Conservation (phyloP, 2,113 vertebrate species). For the Steatornis caripensis region DNA sequence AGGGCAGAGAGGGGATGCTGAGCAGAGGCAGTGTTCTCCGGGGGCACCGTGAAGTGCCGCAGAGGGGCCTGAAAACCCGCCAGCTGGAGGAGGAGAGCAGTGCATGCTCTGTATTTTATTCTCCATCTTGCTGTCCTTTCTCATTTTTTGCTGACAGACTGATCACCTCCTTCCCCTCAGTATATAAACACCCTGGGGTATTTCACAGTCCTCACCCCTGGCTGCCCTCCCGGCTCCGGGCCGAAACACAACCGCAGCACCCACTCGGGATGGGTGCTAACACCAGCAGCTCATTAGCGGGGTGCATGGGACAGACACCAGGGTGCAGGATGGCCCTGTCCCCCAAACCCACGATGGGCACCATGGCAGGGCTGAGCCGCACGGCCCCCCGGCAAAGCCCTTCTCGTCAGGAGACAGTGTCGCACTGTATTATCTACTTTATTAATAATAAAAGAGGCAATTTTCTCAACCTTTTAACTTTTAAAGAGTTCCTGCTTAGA, state of each 20-base stretch:
- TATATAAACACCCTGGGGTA: background rate
- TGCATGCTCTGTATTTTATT: background rate
- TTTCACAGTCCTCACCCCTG: rapidly evolving
- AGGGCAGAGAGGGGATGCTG: background rate
- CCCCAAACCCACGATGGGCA: background rate
- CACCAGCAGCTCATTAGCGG: background rate
- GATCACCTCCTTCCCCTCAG: background rate
- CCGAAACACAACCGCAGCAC: background rate
- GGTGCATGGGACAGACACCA: rapidly evolving
- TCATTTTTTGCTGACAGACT: background rate
- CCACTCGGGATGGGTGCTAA: background rate
- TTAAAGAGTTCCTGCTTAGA: conserved; percentile 46
- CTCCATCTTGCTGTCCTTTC: background rate
- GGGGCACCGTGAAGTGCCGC: rapidly evolving
- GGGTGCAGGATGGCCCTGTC: background rate
- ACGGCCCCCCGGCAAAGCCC: background rate
- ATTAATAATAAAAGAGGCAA: conserved; percentile 59
- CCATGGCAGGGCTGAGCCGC: background rate
- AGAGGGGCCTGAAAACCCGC: background rate
- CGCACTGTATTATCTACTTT: conserved; percentile 5
- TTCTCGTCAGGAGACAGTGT: rapidly evolving
- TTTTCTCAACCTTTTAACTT: conserved; percentile 60
- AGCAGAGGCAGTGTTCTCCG: background rate
- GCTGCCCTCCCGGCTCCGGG: background rate
- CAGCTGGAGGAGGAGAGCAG: background rate